A percentile compares a stretch with the other conserved stretches of the same genome.
These are phyloP conservation scores for Stegodyphus mimosarum DNA, from an alignment of 1,140 invertebrate genomes.

Conservation along the genomic window DNA sequence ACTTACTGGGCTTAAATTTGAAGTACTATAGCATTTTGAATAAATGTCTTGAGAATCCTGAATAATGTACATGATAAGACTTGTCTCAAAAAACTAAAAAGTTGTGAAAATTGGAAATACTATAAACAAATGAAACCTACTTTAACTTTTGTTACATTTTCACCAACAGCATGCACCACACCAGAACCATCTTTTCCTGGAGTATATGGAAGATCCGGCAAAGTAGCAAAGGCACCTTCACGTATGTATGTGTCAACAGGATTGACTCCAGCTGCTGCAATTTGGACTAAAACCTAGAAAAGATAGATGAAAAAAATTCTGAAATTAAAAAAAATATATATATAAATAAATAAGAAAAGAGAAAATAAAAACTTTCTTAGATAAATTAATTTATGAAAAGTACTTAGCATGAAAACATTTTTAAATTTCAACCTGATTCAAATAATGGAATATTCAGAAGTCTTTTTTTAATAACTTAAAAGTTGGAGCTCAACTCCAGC, in stretches of 20 bases:
- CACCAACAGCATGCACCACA: constrained; percentile 70
- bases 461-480: too few species aligned
- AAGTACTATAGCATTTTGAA: too few species aligned
- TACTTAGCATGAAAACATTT: background rate
- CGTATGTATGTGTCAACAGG: constrained; percentile 76
- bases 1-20: too few species aligned
- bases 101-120: too few species aligned
- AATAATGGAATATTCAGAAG: too few species aligned
- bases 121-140: too few species aligned
- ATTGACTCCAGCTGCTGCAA: constrained; percentile 72
- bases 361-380: background rate
- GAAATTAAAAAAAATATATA: background rate
- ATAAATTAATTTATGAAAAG: background rate
- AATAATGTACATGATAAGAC: too few species aligned
- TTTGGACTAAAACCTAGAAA: constrained; percentile 70
- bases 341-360: too few species aligned
- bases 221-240: constrained; percentile 68
- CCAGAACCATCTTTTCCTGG: constrained; percentile 73
- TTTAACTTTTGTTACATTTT: constrained; percentile 64
- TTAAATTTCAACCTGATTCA: too few species aligned
- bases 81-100: too few species aligned
- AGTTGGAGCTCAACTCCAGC: too few species aligned
- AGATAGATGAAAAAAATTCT: background rate
- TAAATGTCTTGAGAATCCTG: too few species aligned
- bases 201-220: constrained; percentile 71